Conservation (phyloP, 2,888 invertebrate genomes). For the Drosophila demipolita region DNA sequence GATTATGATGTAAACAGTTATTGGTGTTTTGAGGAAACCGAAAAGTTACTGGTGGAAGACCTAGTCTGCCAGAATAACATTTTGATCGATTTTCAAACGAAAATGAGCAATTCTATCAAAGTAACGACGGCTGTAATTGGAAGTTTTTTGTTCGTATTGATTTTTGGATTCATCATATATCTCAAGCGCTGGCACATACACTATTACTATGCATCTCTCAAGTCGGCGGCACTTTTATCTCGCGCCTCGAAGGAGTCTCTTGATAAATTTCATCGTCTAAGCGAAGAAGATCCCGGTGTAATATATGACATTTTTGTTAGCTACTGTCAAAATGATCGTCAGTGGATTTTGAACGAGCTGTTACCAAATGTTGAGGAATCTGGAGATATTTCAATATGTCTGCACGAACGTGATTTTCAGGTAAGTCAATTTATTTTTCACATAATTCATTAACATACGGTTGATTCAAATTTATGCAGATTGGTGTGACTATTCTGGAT, state of each 20-base stretch:
- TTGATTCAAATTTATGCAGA: conserved; percentile 70
- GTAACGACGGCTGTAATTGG: conserved; percentile 60
- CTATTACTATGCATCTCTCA: conserved; percentile 87
- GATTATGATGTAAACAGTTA: conserved; percentile 83
- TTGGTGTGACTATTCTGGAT: conserved; percentile 89
- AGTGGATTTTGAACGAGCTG: conserved; percentile 88
- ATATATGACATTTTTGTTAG: conserved; percentile 90
- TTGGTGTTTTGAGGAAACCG: conserved; percentile 84
- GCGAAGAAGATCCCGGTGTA: conserved; percentile 71
- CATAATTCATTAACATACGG: neutral
- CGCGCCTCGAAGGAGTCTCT: conserved; percentile 85
- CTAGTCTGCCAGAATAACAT: conserved; percentile 64
- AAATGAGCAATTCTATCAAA: conserved; percentile 58
- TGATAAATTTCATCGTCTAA: conserved; percentile 67
- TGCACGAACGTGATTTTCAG: conserved; percentile 90
- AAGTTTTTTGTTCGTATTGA: conserved; percentile 51
- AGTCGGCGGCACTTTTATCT: conserved; percentile 87
- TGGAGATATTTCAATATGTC: conserved; percentile 87
- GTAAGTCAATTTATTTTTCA: conserved; percentile 81
- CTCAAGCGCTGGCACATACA: conserved; percentile 87
- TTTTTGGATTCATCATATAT: conserved; percentile 81
- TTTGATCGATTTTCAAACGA: conserved; percentile 34
- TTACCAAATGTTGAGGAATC: conserved; percentile 88
- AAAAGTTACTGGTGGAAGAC: conserved; percentile 69
- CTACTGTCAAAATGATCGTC: conserved; percentile 88